Percentiles rank a stretch among this genome's conserved stretches.
These are phyloP conservation scores for Passerculus sandwichensis DNA, from an alignment of 2,797 vertebrate genomes.

Conservation along the genomic window DNA sequence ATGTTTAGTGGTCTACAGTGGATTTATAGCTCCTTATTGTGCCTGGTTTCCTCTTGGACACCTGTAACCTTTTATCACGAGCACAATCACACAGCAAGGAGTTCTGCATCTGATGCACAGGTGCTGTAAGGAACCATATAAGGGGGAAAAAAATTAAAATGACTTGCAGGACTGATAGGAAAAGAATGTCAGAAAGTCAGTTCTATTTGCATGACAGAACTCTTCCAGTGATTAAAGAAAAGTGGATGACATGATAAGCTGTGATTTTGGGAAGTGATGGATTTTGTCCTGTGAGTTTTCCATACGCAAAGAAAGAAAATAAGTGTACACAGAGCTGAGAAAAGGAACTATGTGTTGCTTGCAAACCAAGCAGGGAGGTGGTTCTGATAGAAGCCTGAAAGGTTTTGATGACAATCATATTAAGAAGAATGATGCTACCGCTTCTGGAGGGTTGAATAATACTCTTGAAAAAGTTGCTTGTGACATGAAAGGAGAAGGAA, in stretches of 20 bases:
- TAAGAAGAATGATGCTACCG: background rate
- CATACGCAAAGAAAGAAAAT: background rate
- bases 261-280: background rate
- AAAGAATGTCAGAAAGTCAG: background rate
- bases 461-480: background rate
- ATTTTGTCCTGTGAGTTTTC: background rate
- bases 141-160: rapidly evolving
- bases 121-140: background rate
- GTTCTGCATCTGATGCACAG: background rate
- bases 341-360: background rate
- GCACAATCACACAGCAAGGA: background rate
- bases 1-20: background rate
- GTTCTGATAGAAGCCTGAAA: background rate
- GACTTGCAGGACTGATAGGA: background rate
- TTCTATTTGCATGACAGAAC: background rate
- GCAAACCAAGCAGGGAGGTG: background rate
- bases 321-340: background rate
- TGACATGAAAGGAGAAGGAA: background rate
- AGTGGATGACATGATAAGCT: background rate
- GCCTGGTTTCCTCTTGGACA: background rate
- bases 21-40: background rate
- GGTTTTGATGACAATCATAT: background rate
- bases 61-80: background rate
- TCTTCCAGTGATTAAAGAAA: background rate
- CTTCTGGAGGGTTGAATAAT: background rate